Percentiles rank a stretch among this genome's conserved stretches.
phyloP scores from a whole-genome alignment of 2,113 vertebrate species.

The Mugil cephalus region DNA sequence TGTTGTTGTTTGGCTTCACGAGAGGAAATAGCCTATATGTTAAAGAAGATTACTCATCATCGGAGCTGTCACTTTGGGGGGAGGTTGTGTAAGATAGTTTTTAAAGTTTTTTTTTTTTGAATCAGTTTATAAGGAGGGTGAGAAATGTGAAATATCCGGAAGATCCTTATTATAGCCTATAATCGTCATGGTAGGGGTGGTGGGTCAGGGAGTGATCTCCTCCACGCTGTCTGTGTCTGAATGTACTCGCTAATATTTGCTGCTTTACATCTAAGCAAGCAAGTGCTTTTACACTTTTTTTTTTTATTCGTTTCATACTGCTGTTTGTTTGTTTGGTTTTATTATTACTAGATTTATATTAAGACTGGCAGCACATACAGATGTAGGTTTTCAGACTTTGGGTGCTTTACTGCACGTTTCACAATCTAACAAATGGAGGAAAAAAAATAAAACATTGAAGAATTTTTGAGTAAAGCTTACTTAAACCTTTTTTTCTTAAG shows the following conservation, averaged over 20 bases:
- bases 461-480: too few species aligned
- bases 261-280: not conserved
- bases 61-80: constrained; percentile 23
- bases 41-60: constrained; percentile 25
- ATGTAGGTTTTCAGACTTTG: too few species aligned
- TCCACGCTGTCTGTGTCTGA: not conserved
- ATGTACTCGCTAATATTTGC: not conserved
- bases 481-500: too few species aligned
- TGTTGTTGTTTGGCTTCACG: constrained; percentile 19
- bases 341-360: too few species aligned
- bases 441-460: too few species aligned
- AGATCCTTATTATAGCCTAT: constrained; percentile 2
- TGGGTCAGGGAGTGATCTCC: not conserved
- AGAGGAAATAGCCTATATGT: constrained; percentile 8
- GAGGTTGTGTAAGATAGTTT: not conserved
- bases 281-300: too few species aligned
- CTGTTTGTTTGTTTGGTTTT: too few species aligned
- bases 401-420: too few species aligned
- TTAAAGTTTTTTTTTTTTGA: constrained; percentile 22
- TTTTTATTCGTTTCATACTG: too few species aligned
- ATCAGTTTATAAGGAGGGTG: constrained; percentile 5
- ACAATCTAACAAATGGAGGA: too few species aligned
- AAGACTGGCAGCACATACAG: too few species aligned
- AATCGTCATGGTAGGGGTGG: not conserved
- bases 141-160: constrained; percentile 13